Conservation (phyloP, 2,888 invertebrate species). For the Macrosiphum euphorbiae region DNA sequence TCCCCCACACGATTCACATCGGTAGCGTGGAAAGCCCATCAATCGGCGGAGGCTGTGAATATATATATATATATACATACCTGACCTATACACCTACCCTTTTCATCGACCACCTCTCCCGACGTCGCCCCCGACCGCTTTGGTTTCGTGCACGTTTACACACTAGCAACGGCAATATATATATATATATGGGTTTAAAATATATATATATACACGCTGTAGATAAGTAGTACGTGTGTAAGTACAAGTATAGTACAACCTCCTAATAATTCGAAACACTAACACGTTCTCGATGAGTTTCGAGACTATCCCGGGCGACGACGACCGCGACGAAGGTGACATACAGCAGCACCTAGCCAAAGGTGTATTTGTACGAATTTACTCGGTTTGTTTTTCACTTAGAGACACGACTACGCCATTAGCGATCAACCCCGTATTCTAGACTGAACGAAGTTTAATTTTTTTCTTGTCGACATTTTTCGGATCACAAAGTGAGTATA, state of each 20-base stretch:
- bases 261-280: not conserved
- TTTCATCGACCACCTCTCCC: not conserved
- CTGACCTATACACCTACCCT: not conserved
- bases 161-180: not conserved
- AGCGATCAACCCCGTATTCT: not conserved
- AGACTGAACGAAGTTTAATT: not conserved
- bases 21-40: slow-evolving; percentile 3
- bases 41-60: slow-evolving; percentile 11
- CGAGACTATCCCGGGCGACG: not conserved
- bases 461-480: not conserved
- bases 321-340: not conserved
- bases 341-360: not conserved
- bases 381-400: not conserved
- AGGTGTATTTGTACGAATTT: not conserved
- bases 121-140: not conserved
- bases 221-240: not conserved
- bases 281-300: not conserved
- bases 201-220: not conserved
- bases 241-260: not conserved
- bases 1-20: not conserved
- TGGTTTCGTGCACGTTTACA: not conserved
- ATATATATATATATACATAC: slow-evolving; percentile 1
- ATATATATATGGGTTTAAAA: not conserved
- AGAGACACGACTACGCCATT: not conserved
- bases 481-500: not conserved